Evolutionary conservation across 2,113 vertebrate species (phyloP).

Genomic region (Strix aluco): DNA sequence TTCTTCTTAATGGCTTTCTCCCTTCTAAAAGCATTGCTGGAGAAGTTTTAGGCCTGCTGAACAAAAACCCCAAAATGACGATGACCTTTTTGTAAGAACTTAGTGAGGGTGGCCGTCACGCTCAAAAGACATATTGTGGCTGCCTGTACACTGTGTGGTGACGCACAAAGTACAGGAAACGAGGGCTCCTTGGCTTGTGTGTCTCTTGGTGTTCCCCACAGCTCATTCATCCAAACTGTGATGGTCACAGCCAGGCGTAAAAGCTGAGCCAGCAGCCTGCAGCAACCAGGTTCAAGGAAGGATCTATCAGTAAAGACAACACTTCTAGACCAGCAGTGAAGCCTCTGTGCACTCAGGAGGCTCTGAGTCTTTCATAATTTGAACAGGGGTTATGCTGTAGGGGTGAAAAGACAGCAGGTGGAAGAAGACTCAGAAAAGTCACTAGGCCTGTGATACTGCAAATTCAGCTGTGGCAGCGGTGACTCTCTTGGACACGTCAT

Average conservation of each 20-base stretch:
- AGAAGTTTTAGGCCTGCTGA: background rate
- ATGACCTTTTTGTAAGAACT: background rate
- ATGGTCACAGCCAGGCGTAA: background rate
- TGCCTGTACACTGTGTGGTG: accelerated
- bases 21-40: background rate
- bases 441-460: background rate
- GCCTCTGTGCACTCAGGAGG: background rate
- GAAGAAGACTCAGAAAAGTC: background rate
- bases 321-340: background rate
- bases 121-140: background rate
- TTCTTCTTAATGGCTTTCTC: background rate
- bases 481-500: accelerated
- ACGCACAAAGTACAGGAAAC: background rate
- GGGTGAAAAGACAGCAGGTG: background rate
- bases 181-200: accelerated
- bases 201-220: background rate
- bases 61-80: accelerated
- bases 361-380: background rate
- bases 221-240: background rate
- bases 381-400: background rate
- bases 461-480: background rate
- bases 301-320: background rate
- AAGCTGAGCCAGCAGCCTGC: background rate
- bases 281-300: background rate
- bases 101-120: background rate